Percentiles rank a stretch among this genome's conserved stretches.
These are phyloP conservation scores for Hydrolagus colliei DNA, from an alignment of 2,797 vertebrate species.

Conservation along the genomic window DNA sequence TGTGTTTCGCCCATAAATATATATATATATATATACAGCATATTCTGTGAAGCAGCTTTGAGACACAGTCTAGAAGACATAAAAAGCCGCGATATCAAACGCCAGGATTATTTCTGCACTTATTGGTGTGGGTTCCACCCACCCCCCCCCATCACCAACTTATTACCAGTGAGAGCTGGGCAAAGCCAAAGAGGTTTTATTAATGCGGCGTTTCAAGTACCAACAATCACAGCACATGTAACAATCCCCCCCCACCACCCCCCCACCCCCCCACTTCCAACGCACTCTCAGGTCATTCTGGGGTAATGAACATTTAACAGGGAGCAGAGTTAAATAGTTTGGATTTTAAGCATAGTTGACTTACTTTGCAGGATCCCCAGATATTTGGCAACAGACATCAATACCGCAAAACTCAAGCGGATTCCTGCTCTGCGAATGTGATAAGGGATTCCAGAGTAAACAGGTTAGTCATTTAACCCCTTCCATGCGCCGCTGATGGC, in stretches of 20 bases:
- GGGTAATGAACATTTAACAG: no score
- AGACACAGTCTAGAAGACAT: no score
- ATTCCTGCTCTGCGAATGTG: not conserved
- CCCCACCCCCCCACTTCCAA: not conserved
- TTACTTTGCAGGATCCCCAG: not conserved
- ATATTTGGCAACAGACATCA: not conserved
- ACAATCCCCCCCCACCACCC: no score
- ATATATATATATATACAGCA: no score
- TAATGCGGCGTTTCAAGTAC: not conserved
- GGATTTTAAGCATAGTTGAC: conserved; percentile 1
- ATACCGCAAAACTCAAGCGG: not conserved
- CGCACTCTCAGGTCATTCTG: not conserved
- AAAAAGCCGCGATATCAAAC: no score
- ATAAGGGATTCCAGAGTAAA: not conserved
- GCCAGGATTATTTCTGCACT: no score
- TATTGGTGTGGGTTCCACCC: no score
- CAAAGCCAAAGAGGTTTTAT: no score
- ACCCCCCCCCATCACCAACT: no score
- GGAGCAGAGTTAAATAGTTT: not conserved
- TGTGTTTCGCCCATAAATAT: no score
- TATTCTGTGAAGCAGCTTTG: no score
- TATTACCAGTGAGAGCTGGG: no score
- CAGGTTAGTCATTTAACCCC: not conserved
- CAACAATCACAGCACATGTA: not conserved
- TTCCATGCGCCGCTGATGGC: not conserved